Conservation (phyloP, 1,140 invertebrate species). For the Gryon sp. region DNA sequence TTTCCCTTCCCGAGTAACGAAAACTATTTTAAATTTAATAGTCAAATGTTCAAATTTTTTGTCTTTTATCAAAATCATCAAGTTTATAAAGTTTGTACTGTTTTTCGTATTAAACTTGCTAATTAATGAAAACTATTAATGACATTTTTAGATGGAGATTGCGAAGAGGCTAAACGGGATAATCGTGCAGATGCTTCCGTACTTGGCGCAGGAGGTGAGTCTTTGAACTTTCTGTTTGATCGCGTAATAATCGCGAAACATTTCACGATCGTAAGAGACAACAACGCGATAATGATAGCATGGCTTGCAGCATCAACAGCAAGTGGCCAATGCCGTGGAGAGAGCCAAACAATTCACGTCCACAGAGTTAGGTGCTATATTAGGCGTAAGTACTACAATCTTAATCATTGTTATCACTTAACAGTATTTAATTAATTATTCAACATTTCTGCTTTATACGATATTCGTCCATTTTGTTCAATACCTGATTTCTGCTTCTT, state of each 20-base stretch:
- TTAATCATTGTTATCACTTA: conserved; percentile 28
- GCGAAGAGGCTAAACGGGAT: conserved; percentile 95
- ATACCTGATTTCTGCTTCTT: conserved; percentile 51
- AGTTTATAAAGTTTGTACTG: too few relatives aligned
- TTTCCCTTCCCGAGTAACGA: too few relatives aligned
- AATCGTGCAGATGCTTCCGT: conserved; percentile 94
- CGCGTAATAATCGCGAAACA: conserved; percentile 67
- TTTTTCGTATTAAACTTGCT: too few relatives aligned
- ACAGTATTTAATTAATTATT: conserved; percentile 39
- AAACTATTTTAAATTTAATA: too few relatives aligned
- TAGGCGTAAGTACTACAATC: conserved; percentile 85
- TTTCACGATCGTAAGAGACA: conserved; percentile 73
- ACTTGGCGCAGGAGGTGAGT: conserved; percentile 90
- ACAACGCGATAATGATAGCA: conserved; percentile 79
- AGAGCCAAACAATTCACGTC: conserved; percentile 97
- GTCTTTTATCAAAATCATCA: too few relatives aligned
- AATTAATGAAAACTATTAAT: conserved; percentile 35
- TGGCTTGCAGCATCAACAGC: conserved; percentile 89
- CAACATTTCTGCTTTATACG: neutral
- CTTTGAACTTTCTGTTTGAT: conserved; percentile 72
- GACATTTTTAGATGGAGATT: conserved; percentile 92
- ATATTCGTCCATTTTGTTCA: conserved; percentile 12
- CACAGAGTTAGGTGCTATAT: conserved; percentile 94
- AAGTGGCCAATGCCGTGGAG: conserved; percentile 95
- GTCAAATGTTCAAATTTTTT: too few relatives aligned